phyloP scores from a whole-genome alignment of 2,113 vertebrate species.

The Merops nubicus region DNA sequence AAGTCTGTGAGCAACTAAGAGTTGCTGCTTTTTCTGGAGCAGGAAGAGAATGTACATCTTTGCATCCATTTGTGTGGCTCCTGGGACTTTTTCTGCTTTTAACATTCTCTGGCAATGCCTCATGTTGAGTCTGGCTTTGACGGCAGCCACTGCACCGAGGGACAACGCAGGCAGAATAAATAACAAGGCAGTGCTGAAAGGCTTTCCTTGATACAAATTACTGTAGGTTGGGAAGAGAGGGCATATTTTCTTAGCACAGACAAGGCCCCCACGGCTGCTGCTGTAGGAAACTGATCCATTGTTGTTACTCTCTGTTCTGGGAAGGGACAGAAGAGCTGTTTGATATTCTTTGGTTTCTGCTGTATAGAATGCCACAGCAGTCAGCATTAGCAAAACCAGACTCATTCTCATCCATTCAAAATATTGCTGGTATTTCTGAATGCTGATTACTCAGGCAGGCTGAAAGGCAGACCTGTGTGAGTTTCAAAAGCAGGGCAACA shows the following conservation, averaged over 20 bases:
- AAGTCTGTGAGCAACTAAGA: not conserved
- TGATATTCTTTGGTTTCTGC: constrained; percentile 22
- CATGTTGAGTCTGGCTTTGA: not conserved
- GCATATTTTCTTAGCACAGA: not conserved
- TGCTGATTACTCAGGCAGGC: constrained; percentile 8
- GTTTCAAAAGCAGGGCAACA: not conserved
- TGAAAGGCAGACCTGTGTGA: not conserved
- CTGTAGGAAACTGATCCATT: not conserved
- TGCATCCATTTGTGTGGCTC: not conserved
- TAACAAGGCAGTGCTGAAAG: not conserved
- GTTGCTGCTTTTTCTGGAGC: not conserved
- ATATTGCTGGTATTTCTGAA: constrained; percentile 20
- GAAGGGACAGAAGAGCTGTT: not conserved
- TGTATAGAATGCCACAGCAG: not conserved
- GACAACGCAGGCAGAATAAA: constrained; percentile 33
- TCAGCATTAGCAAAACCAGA: not conserved
- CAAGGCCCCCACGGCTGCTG: not conserved
- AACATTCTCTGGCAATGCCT: constrained; percentile 6
- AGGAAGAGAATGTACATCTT: not conserved
- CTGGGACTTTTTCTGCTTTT: constrained; percentile 27
- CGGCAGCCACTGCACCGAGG: not conserved
- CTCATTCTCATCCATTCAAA: not conserved
- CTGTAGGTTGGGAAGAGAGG: not conserved
- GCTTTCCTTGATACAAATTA: constrained; percentile 14
- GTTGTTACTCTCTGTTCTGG: not conserved